Percentiles rank a stretch among this genome's conserved stretches.
These are phyloP conservation scores for Archocentrus centrarchus DNA, from an alignment of 2,113 vertebrate species.

Conservation along the genomic window DNA sequence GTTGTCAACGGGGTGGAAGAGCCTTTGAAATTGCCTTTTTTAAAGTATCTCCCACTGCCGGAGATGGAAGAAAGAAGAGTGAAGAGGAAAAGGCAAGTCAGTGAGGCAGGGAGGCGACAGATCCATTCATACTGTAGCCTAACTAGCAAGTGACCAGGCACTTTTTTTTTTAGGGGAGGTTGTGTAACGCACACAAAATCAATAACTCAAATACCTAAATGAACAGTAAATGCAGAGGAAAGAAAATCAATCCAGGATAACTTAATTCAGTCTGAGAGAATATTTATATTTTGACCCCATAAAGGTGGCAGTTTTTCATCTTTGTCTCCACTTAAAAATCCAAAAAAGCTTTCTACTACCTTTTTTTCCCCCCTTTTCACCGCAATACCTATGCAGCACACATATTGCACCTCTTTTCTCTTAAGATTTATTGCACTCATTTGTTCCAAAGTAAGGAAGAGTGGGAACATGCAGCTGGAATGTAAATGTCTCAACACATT, in stretches of 20 bases:
- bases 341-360: background rate
- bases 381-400: background rate
- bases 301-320: background rate
- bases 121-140: background rate
- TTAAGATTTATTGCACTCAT: background rate
- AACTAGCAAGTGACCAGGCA: background rate
- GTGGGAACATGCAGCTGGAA: background rate
- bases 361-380: too few relatives aligned
- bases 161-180: background rate
- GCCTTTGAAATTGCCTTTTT: conserved; percentile 21
- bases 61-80: conserved; percentile 5
- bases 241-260: background rate
- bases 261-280: background rate
- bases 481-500: too few relatives aligned
- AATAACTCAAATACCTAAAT: background rate
- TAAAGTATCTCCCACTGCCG: background rate
- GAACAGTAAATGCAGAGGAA: background rate
- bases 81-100: conserved; percentile 11
- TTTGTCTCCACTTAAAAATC: background rate
- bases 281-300: background rate
- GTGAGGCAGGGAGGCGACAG: background rate
- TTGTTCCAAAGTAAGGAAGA: background rate
- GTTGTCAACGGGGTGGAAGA: conserved; percentile 25
- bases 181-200: background rate
- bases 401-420: background rate